phyloP scores from a whole-genome alignment of 2,113 vertebrate species.

The Apodemus speciosus region DNA sequence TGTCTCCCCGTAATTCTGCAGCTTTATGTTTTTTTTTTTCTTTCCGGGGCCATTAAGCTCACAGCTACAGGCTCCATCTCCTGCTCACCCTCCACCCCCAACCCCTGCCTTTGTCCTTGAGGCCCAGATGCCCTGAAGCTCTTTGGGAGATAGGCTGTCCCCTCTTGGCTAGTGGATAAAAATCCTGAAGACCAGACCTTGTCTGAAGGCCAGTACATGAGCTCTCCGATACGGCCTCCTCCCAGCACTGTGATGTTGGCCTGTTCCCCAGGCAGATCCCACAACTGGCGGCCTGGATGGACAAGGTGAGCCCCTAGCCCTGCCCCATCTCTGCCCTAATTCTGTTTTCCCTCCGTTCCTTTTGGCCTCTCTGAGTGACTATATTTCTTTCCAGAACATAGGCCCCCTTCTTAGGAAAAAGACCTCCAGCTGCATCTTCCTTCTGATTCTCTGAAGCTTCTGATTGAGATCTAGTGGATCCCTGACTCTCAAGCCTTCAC shows the following conservation, averaged over 20 bases:
- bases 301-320: neutral
- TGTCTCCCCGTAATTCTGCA: slow-evolving; percentile 80
- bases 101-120: slow-evolving; percentile 79
- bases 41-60: slow-evolving; percentile 77
- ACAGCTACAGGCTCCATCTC: slow-evolving; percentile 72
- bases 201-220: neutral
- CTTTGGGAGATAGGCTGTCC: slow-evolving; percentile 42
- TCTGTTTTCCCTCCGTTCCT: neutral
- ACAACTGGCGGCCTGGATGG: neutral
- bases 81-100: neutral
- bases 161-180: slow-evolving; percentile 26
- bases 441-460: neutral
- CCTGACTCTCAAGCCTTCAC: neutral
- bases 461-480: neutral
- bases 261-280: neutral
- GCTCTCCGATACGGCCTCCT: neutral
- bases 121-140: slow-evolving; percentile 48
- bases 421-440: neutral
- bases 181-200: neutral
- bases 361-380: neutral
- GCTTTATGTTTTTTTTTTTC: slow-evolving; percentile 73
- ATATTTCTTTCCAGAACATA: neutral
- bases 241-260: rapidly evolving
- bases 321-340: too few relatives aligned
- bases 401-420: neutral